phyloP scores from a whole-genome alignment of 2,113 vertebrate genomes.

The Pitta sordida region DNA sequence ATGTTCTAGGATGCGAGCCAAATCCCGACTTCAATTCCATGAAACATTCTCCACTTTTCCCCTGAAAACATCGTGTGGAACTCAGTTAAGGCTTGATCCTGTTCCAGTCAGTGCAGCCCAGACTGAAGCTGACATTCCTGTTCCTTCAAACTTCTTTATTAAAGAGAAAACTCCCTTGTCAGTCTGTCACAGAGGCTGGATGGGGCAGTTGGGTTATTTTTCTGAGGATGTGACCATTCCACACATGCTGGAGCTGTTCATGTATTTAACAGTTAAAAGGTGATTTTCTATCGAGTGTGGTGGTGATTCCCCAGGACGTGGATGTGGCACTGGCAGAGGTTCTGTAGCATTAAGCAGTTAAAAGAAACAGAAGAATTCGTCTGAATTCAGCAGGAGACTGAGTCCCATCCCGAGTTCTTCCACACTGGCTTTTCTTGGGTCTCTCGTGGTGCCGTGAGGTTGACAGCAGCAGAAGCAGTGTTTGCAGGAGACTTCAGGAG shows the following conservation, averaged over 20 bases:
- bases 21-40: slow-evolving; percentile 42
- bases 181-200: background rate
- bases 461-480: background rate
- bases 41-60: slow-evolving; percentile 50
- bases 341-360: background rate
- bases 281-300: background rate
- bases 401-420: background rate
- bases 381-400: background rate
- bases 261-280: background rate
- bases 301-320: background rate
- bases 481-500: background rate
- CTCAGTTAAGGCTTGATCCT: slow-evolving; percentile 29
- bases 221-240: background rate
- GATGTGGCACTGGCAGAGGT: background rate
- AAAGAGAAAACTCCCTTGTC: background rate
- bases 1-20: slow-evolving; percentile 59
- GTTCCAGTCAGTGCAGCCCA: slow-evolving; percentile 21
- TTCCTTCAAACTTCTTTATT: slow-evolving; percentile 2
- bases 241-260: background rate
- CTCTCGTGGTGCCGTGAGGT: background rate
- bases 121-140: slow-evolving; percentile 38
- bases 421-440: background rate
- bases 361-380: background rate
- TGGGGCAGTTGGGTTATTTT: background rate
- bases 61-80: slow-evolving; percentile 48